phyloP scores from a whole-genome alignment of 2,888 invertebrate genomes.

The Macrosoma leucophasiata region DNA sequence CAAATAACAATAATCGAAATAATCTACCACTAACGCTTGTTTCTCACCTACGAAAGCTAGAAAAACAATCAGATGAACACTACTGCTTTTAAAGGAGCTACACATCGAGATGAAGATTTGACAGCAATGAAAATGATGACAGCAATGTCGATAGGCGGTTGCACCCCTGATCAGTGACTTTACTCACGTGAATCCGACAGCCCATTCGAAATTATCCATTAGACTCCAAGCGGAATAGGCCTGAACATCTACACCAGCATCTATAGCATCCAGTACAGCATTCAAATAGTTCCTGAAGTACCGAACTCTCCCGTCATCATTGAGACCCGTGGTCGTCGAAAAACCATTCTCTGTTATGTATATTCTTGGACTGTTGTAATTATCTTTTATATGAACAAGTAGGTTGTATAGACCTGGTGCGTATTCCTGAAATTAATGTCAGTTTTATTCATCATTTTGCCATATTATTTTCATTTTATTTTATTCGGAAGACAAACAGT shows the following conservation, averaged over 20 bases:
- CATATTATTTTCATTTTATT: too few relatives aligned
- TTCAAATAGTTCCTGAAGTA: slow-evolving; percentile 44
- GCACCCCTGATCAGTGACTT: too few relatives aligned
- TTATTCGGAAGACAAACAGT: too few relatives aligned
- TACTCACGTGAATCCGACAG: slow-evolving; percentile 59
- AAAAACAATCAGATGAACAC: too few relatives aligned
- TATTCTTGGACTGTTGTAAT: slow-evolving; percentile 23
- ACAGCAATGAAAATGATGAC: too few relatives aligned
- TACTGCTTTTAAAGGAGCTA: too few relatives aligned
- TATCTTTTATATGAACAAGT: slow-evolving; percentile 20
- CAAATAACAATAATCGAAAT: not conserved
- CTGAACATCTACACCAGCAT: slow-evolving; percentile 45
- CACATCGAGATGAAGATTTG: too few relatives aligned
- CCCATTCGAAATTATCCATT: slow-evolving; percentile 78
- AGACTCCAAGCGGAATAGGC: slow-evolving; percentile 75
- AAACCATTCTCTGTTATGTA: slow-evolving; percentile 71
- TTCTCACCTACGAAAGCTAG: too few relatives aligned
- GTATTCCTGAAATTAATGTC: slow-evolving; percentile 22
- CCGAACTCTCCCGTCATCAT: slow-evolving; percentile 45
- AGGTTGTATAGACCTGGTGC: slow-evolving; percentile 25
- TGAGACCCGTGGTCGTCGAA: slow-evolving; percentile 32
- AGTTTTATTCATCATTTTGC: too few relatives aligned
- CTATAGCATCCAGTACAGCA: slow-evolving; percentile 43
- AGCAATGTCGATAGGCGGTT: too few relatives aligned
- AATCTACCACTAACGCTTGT: too few relatives aligned